Base-by-base conservation (phyloP, 2,888 invertebrate genomes). In the Escarpia spicata region DNA sequence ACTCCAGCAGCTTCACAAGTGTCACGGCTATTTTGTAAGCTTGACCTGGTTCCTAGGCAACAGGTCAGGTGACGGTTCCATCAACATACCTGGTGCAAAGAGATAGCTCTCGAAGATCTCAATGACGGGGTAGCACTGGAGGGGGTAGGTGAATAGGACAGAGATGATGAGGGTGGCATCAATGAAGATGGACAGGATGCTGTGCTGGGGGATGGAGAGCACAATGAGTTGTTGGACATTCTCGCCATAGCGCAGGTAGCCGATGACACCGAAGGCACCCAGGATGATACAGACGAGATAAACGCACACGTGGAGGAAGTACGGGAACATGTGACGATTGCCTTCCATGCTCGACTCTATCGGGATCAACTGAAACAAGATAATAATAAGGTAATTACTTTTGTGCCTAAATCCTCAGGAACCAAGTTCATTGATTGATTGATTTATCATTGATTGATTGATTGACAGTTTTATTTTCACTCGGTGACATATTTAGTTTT, bases 291-390 rank as follows among this genome's bases (percentile, higher is more conserved):
- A 93, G 6, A 96, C 94, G 6, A 95, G 92, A 26, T 93, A 91
- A 31, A 96, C 93, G 3, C 95, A 95, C 19, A 94, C 95, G 92
- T 95, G 95, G 0, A 96, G 95, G 93, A 95, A 96, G 15, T 90
- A 60, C 0, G 95, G 93, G 93, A 96, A 96, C 92, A 95, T 94
- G 93, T 96, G 95, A 10, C 95, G 94, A 93, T 96, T 96, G n/a
- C 95, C 96, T 37, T 95, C 96, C 96, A 96, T 96, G 93, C 96
- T 96, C 1, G 95, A 95, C 92, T 96, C 96, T 31, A 96, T 96
- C n/a, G 96, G 96, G 90, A 96, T 95, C n/a, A 96, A 95, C 96
- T 96, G 93, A 0, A 93, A 93, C 43, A 75, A 3, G 6, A 9
- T 15, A 52, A 52, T 52, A 52, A 52, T 15, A 52, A 52, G 52